These are phyloP conservation scores for Sympetrum striolatum DNA, from an alignment of 2,888 invertebrate genomes.

Conservation along the genomic window DNA sequence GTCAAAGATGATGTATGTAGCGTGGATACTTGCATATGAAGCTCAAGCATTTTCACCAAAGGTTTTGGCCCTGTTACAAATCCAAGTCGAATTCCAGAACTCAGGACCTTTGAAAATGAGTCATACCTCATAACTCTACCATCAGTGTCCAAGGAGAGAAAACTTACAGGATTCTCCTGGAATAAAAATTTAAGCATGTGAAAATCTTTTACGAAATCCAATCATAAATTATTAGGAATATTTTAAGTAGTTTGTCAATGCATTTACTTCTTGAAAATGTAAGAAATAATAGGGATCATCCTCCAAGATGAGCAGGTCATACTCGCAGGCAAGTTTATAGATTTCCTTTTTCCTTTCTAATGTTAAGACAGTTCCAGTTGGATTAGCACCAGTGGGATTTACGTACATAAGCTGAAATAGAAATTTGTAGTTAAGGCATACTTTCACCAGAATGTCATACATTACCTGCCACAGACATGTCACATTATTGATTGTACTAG, in stretches of 20 bases:
- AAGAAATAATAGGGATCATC: constrained; percentile 85
- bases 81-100: constrained; percentile 75
- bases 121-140: constrained; percentile 79
- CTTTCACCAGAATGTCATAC: no score
- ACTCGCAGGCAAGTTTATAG: constrained; percentile 76
- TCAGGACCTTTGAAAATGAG: constrained; percentile 77
- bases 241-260: constrained; percentile 13
- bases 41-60: constrained; percentile 68
- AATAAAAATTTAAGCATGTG: neutral
- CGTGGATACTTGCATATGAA: constrained; percentile 75
- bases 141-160: constrained; percentile 76
- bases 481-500: no score
- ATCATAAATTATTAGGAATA: neutral
- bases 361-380: constrained; percentile 74
- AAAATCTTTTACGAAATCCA: neutral
- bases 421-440: neutral
- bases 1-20: constrained; percentile 70
- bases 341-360: constrained; percentile 71
- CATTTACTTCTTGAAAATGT: constrained; percentile 70
- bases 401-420: constrained; percentile 65
- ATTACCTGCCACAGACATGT: no score
- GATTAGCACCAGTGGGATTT: constrained; percentile 80
- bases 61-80: constrained; percentile 75
- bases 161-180: constrained; percentile 67
- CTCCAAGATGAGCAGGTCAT: constrained; percentile 79